Base-by-base conservation (phyloP, 2,113 vertebrate genomes). In the Rhadina sibilatrix region DNA sequence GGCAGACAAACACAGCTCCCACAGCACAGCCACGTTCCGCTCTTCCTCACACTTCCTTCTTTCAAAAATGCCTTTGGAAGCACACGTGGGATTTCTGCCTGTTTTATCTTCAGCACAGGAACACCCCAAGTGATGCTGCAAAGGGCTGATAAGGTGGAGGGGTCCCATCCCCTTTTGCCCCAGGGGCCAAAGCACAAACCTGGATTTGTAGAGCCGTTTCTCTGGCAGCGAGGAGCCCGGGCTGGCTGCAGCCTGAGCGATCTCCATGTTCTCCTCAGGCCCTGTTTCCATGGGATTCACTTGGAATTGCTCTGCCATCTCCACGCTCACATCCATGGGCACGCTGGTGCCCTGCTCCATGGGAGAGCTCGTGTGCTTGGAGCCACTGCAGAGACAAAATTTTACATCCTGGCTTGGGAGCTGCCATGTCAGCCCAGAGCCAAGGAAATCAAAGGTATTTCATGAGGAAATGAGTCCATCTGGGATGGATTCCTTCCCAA, bases 121-220 rank as follows among this genome's bases (percentile, higher is more conserved):
- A 2, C 28, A 15, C 27, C 33, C 68, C 49, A 21, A 46, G 18
- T 3, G 1, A 0, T 11, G 57, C 57, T 83, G 66, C 57, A 13
- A 30, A 17, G 66, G 68, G 21, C 38, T 40, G 12, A 3, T 7
- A 14, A 20, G 25, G 19, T 8, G 6, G 52, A 24, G 64, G 0
- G 0, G 6, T 47, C 37, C 65, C 81, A 61, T 40, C 24, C 46
- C 50, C 37, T n/a, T 42, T 5, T 72, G 53, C 40, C 53, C 5
- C 30, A 38, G 24, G 54, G 31, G 44, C 53, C 38, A 9, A 9
- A 31, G 61, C 4, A 95, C 98, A 84, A 53, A 98, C 98, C 98
- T 98, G 97, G 98, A 97, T 53, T 98, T 98, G 93, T 97, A 98
- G 57, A 91, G 95, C 18, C 96, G 85, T 64, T 98, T 98, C 64